These are phyloP conservation scores for Stenotaenia linearis DNA, from an alignment of 2,888 invertebrate genomes.

Conservation along the genomic window DNA sequence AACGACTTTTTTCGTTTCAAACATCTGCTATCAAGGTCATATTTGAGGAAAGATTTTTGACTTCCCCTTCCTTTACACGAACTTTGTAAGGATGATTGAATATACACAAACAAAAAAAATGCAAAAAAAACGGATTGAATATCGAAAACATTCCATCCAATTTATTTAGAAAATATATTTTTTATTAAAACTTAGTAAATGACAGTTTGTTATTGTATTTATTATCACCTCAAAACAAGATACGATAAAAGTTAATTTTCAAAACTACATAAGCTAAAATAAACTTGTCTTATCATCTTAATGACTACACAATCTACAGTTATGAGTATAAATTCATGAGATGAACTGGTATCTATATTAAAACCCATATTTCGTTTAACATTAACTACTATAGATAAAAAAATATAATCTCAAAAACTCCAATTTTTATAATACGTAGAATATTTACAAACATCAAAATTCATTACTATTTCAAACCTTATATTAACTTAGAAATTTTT, in stretches of 20 bases:
- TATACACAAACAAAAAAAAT: too few relatives aligned
- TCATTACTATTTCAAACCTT: not conserved
- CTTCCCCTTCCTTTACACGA: not conserved
- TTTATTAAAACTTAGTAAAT: too few relatives aligned
- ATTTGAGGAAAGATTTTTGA: not conserved
- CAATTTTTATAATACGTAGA: not conserved
- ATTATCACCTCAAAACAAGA: not conserved
- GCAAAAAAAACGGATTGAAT: too few relatives aligned
- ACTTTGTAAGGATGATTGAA: too few relatives aligned
- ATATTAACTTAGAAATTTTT: not conserved
- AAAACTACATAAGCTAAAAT: not conserved
- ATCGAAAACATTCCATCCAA: too few relatives aligned
- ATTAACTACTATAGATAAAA: not conserved
- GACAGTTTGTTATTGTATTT: too few relatives aligned
- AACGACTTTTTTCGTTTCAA: too few relatives aligned
- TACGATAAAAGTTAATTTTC: not conserved
- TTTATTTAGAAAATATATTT: too few relatives aligned
- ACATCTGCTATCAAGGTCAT: not conserved
- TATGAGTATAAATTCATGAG: not conserved
- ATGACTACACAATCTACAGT: not conserved
- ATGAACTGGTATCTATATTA: not conserved
- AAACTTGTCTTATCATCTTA: not conserved
- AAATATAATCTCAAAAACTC: not conserved
- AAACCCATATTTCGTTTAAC: not conserved
- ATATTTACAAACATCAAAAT: not conserved